phyloP scores from a whole-genome alignment of 2,888 invertebrate genomes.

The Agrilus cyanescens region DNA sequence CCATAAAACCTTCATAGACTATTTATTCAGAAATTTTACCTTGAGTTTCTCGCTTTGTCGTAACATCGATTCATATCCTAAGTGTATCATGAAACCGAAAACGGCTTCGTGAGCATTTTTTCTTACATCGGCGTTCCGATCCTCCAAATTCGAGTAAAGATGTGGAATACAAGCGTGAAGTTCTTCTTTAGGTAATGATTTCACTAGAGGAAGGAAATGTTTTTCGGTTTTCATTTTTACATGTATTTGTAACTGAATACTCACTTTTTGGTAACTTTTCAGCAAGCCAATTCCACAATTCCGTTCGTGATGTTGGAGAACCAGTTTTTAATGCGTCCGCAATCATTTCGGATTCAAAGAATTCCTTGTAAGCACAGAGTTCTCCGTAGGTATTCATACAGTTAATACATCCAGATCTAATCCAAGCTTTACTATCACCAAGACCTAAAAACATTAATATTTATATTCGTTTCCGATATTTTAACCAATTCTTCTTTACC shows the following conservation, averaged over 20 bases:
- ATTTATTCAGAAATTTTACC: conserved; percentile 36
- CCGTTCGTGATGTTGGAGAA: conserved; percentile 68
- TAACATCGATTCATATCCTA: conserved; percentile 70
- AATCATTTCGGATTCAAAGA: conserved; percentile 83
- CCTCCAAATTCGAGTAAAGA: conserved; percentile 75
- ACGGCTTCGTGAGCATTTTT: conserved; percentile 84
- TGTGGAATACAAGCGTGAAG: conserved; percentile 62
- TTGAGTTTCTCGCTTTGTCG: conserved; percentile 69
- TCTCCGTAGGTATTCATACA: conserved; percentile 80
- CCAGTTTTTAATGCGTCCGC: conserved; percentile 76
- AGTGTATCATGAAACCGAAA: conserved; percentile 84
- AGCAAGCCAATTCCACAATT: conserved; percentile 77
- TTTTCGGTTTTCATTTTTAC: conserved; percentile 1
- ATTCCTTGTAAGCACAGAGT: conserved; percentile 66
- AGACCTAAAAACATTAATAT: conserved; percentile 36
- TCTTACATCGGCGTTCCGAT: conserved; percentile 82
- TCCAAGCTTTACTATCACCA: conserved; percentile 64
- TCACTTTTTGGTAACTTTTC: conserved; percentile 64
- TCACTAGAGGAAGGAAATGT: conserved; percentile 36
- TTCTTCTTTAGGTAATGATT: conserved; percentile 72
- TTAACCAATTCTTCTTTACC: conserved; percentile 46
- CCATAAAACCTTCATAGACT: conserved; percentile 3
- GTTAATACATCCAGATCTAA: conserved; percentile 67
- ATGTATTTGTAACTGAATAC: conserved; percentile 13
- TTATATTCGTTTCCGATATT: background rate